Evolutionary conservation across 2,888 invertebrate genomes (phyloP), one percentile per base, ranked within the genome.

Genomic region (Mythimna lalbum): DNA sequence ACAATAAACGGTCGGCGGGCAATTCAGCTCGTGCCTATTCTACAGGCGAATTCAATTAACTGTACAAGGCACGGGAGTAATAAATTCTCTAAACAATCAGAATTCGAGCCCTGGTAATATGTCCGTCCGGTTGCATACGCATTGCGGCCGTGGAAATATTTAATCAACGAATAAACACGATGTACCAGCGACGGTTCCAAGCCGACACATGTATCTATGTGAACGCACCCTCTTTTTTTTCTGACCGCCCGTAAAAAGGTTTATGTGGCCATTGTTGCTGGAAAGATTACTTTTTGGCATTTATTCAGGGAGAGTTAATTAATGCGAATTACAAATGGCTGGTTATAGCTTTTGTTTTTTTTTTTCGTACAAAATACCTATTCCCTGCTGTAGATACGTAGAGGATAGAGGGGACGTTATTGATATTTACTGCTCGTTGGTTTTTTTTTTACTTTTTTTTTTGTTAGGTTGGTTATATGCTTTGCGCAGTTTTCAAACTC

Each of bases 81-180:
- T 96, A 96, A 96, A 96, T 96, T 95, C 94, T 95, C 95, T 95
- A 95, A 95, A 95, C 95, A 95, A 95, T 95, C 95, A 95, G 95
- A 95, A 95, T 95, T 95, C 95, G 95, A 95, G 94, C 90, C 93
- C 91, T 93, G 94, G 94, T 95, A 95, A 95, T 95, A 95, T 94
- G 95, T 95, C 92, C 93, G 94, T 93, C 91, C 93, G 93, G 90
- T 91, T 95, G 94, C 95, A 95, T 95, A 93, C 95, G 95, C 95
- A 95, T 90, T 95, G 95, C 95, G 95, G 95, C 92, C 91, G 90
- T 90, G 91, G 90, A 91, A 89, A 90, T 91, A 94, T 94, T 95
- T 95, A 95, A 95, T 95, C 95, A 95, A 95, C 93, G 94, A 89
- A 92, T 93, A 93, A 94, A 94, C 94, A 93, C 88, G 91, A 80